A percentile compares a stretch with the other conserved stretches of the same genome.
Conservation (phyloP, 2,113 vertebrate species). For the Cynocephalus volans region DNA sequence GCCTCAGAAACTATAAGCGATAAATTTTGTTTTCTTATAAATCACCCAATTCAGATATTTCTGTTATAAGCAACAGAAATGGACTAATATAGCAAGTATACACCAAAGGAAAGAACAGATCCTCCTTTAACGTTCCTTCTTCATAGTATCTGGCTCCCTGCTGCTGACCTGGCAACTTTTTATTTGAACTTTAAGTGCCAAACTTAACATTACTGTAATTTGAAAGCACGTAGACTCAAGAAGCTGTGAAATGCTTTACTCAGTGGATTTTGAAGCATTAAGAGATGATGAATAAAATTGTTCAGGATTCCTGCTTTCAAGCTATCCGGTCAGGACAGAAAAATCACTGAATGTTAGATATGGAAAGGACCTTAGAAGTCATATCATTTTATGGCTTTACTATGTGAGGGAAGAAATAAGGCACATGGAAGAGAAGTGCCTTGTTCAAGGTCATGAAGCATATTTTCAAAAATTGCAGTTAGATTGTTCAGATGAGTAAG, state of each 20-base stretch:
- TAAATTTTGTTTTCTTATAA: no score
- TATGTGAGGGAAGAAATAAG: slow-evolving; percentile 17
- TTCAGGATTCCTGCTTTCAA: slow-evolving; percentile 56
- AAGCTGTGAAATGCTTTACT: slow-evolving; percentile 69
- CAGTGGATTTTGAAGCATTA: slow-evolving; percentile 46
- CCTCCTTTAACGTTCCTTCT: not conserved
- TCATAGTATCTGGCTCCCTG: slow-evolving; percentile 13
- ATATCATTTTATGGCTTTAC: slow-evolving; percentile 36
- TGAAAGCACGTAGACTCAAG: slow-evolving; percentile 73
- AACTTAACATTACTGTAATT: slow-evolving; percentile 67
- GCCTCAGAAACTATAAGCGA: no score
- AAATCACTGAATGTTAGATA: not conserved
- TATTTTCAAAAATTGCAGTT: slow-evolving; percentile 1
- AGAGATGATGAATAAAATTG: slow-evolving; percentile 7
- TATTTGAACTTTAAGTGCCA: slow-evolving; percentile 74
- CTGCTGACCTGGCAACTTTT: slow-evolving; percentile 68
- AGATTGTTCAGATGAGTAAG: not conserved
- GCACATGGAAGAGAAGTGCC: not conserved
- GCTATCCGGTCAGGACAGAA: slow-evolving; percentile 44
- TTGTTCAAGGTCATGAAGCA: not conserved
- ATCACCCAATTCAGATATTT: no score
- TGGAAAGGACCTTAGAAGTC: not conserved
- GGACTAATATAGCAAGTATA: not conserved
- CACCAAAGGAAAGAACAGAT: not conserved
- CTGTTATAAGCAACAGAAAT: no score